Evolutionary conservation across 1,140 invertebrate genomes (phyloP).

Genomic region (Bombus waltoni): DNA sequence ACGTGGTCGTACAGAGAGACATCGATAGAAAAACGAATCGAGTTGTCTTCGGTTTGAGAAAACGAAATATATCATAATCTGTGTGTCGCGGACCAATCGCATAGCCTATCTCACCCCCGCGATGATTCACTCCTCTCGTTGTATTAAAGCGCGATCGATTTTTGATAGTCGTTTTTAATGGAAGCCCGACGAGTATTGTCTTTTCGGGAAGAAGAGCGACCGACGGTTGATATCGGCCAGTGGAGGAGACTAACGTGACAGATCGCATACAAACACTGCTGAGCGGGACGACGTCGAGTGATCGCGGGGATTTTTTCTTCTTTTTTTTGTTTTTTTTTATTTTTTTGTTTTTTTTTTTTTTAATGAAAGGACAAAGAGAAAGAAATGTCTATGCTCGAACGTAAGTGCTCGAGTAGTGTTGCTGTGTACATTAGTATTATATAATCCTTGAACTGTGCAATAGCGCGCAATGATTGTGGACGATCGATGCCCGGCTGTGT

Average conservation of each 20-base stretch:
- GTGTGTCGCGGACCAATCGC: slow-evolving; percentile 55
- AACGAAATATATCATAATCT: too few species aligned
- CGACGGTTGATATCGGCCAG: not conserved
- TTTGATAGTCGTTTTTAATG: slow-evolving; percentile 27
- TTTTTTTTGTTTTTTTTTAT: not conserved
- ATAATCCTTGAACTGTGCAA: slow-evolving; percentile 64
- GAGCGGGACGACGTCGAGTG: slow-evolving; percentile 33
- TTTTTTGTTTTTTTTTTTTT: not conserved
- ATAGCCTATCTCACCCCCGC: slow-evolving; percentile 65
- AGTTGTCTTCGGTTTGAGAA: not conserved
- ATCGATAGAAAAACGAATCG: not conserved
- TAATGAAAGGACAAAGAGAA: not conserved
- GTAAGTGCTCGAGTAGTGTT: slow-evolving; percentile 12
- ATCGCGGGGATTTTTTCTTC: slow-evolving; percentile 6
- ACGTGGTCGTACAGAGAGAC: slow-evolving; percentile 13
- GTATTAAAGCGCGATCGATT: slow-evolving; percentile 18
- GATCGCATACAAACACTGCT: slow-evolving; percentile 42
- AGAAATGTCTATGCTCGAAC: not conserved
- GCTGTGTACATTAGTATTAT: slow-evolving; percentile 67
- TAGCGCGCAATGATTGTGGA: slow-evolving; percentile 52
- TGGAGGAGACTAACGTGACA: slow-evolving; percentile 15
- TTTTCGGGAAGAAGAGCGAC: not conserved
- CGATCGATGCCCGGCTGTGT: slow-evolving; percentile 16
- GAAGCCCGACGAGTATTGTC: not conserved
- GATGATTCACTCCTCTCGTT: slow-evolving; percentile 31